Base-by-base conservation (phyloP, 2,797 vertebrate genomes). In the Enteromius afrohamiltoni region DNA sequence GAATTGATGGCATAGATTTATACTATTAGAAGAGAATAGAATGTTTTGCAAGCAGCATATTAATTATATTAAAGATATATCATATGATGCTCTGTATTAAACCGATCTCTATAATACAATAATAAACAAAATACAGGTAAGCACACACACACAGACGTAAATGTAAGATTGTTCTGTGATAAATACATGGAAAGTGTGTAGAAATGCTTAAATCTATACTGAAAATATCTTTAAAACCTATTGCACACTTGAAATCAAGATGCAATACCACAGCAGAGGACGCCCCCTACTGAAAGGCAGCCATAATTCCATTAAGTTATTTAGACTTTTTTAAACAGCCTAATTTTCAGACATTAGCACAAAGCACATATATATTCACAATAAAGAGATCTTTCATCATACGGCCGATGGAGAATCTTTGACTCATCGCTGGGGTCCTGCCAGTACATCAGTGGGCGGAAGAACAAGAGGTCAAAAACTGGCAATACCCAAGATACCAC, bases 241-340 rank as follows among this genome's bases (percentile, higher is more conserved):
- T 7, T 13, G 60, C 29, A 62, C 34, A 4, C 47, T 21, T 73
- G 1, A 6, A 60, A 69, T 42, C 49, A 29, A 60, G 37, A 69
- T 37, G 26, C 45, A 60, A 60, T 29, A 40, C 42, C 37, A n/a
- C 31, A 69, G 77, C 47, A 73, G 19, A 83, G 65, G 68, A 37
- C 77, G 83, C 77, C 87, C 83, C 53, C 85, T 85, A 37, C 75
- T 88, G 83, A 79, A 47, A 60, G 34, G 21, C 45, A 80, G 49
- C 65, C 77, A 45, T 55, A 70, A 76, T 26, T 60, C 16, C 51
- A 73, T 4, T 17, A 17, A 71, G 17, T 19, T 40, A 3, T 17
- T 69, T 26, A 31, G 23, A 45, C 67, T 7, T 58, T 37, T 37
- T 47, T 51, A 45, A 26, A 37, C 7, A 51, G 53, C 17, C 42